Base-by-base conservation (phyloP, 2,113 vertebrate species). In the Prionailurus bengalensis region DNA sequence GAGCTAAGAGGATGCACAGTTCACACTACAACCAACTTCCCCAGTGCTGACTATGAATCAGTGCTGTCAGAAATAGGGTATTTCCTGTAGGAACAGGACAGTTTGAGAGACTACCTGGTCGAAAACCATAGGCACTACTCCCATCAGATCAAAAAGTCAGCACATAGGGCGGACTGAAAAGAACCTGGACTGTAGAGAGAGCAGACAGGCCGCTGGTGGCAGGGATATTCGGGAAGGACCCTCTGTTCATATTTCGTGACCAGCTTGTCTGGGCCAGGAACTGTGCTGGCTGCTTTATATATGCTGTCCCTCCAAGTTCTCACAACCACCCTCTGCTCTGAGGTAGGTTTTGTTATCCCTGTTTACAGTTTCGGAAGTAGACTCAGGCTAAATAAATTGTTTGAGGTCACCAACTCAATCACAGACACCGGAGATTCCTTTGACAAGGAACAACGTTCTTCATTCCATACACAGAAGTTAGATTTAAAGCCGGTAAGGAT, bases 311-410 rank as follows among this genome's bases (percentile, higher is more conserved):
- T 66, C 42, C 76, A 92, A 89, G 39, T 31, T 16, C 1, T 80
- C 63, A 79, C 31, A 79, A 11, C 21, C 6, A 80, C 27, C 16
- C 23, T 92, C 33, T 65, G n/a, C n/a, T 84, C 45, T 84, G 14
- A 66, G 25, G n/a, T 48, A 68, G 6, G 6, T 89, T 82, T 86
- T 42, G 51, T 65, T 84, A 76, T 33, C 21, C 25, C 8, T 7
- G 42, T 53, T 81, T 79, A 53, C 8, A 82, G 45, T 55, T 93
- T 93, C 27, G 25, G 42, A 89, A 96, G 91, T 1, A 4, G 39
- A 42, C 68, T 92, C 36, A 92, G 29, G 63, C 36, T 87, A 76
- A 61, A 53, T 68, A 95, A 97, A 53, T 86, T 29, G 42, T 74
- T 51, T n/a, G 33, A 70, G 42, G 51, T 80, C 66, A 76, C 42